These are phyloP conservation scores for Selenia dentaria DNA, from an alignment of 2,888 invertebrate species.

Conservation along the genomic window DNA sequence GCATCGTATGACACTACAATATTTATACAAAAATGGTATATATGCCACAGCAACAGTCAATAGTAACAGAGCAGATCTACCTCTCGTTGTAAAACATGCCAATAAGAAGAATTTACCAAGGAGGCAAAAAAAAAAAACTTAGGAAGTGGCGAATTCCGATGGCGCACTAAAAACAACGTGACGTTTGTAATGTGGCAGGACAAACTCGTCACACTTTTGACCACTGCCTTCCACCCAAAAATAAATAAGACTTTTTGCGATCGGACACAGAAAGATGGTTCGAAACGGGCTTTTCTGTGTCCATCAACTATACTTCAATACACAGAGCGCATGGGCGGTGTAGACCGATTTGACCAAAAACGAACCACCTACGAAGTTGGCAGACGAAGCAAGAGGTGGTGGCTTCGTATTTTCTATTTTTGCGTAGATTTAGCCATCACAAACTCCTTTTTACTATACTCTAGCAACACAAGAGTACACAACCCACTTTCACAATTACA, in stretches of 20 bases:
- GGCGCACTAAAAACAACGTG: slow-evolving; percentile 23
- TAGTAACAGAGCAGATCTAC: not conserved
- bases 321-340: too few relatives aligned
- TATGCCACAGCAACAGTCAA: slow-evolving; percentile 17
- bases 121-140: slow-evolving; percentile 4
- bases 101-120: slow-evolving; percentile 10
- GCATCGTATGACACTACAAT: slow-evolving; percentile 20
- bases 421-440: slow-evolving; percentile 14
- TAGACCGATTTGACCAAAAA: slow-evolving; percentile 14
- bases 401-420: slow-evolving; percentile 22
- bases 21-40: slow-evolving; percentile 17
- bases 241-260: slow-evolving; percentile 6
- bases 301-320: slow-evolving; percentile 9
- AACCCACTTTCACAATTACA: slow-evolving; percentile 13
- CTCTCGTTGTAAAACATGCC: not conserved
- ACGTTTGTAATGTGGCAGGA: slow-evolving; percentile 35
- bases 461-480: slow-evolving; percentile 8
- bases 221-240: slow-evolving; percentile 25
- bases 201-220: slow-evolving; percentile 34
- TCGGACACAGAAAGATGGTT: slow-evolving; percentile 14
- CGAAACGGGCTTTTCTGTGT: slow-evolving; percentile 9
- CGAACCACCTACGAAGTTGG: slow-evolving; percentile 12
- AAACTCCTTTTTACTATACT: slow-evolving; percentile 13
- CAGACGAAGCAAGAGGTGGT: slow-evolving; percentile 16
- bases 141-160: slow-evolving; percentile 10